Conservation (phyloP, 2,113 vertebrate species). For the Campylomormyrus tamandua region DNA sequence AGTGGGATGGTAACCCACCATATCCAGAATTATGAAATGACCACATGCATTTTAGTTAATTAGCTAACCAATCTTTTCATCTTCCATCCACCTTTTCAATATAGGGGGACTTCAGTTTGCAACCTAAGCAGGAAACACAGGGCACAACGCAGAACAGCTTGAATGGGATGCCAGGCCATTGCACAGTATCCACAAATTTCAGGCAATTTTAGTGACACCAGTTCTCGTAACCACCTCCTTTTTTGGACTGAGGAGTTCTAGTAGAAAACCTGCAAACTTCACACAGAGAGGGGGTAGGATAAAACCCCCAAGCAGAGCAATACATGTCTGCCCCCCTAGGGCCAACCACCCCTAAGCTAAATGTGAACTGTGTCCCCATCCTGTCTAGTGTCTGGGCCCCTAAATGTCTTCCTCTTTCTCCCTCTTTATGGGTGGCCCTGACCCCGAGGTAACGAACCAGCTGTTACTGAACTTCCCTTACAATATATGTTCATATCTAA, state of each 20-base stretch:
- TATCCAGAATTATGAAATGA: neutral
- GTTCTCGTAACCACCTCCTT: neutral
- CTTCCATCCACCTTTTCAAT: neutral
- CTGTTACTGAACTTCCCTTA: neutral
- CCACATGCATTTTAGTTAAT: neutral
- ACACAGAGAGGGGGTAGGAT: neutral
- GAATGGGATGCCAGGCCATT: neutral
- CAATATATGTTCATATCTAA: neutral
- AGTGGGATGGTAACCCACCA: neutral
- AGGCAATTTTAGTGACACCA: neutral
- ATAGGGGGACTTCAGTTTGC: neutral
- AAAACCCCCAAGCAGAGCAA: neutral
- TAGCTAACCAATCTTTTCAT: neutral
- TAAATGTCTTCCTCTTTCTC: neutral
- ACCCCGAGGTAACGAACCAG: neutral
- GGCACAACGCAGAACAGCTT: neutral
- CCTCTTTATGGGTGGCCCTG: neutral
- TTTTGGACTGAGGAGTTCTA: neutral
- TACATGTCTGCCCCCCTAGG: neutral
- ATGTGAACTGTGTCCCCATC: neutral
- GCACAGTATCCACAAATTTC: neutral
- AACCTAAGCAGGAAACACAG: neutral
- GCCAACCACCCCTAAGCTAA: neutral
- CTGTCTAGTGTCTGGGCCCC: neutral
- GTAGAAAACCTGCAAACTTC: neutral